Evolutionary conservation across 2,797 vertebrate genomes (phyloP), one percentile per base, ranked within the genome.

Genomic region (Perdix hodgsoniae): DNA sequence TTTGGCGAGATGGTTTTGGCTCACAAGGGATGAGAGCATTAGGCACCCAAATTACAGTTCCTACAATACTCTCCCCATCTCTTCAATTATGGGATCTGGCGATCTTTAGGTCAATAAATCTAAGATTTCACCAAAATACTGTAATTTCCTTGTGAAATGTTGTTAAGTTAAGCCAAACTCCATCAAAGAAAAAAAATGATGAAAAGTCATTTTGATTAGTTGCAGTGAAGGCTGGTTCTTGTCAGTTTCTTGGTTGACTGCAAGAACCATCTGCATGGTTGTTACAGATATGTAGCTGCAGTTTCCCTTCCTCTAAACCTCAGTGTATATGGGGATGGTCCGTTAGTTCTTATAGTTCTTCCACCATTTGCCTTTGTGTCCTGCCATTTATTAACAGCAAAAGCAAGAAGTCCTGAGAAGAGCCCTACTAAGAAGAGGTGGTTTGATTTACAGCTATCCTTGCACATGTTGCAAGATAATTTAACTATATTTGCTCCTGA

Each of bases 101-200:
- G 15, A 19, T 61, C 42, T 88, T 75, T 56, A 44, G 59, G 54
- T 83, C 63, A 57, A 52, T 52, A 33, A 37, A 50, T 42, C 59
- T 65, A 61, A 74, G 26, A 52, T 60, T 81, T 86, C 73, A 75
- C 45, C 59, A 83, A 92, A 66, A 61, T 18, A 63, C 13, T 54
- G 42, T 31, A 11, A 71, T 39, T 37, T 42, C 27, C 49, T 66
- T 54, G 22, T 47, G 42, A 90, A 90, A 76, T 49, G 24, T 19
- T 81, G 54, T 14, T 42, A 76, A 13, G 5, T 64, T 70, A 90
- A 82, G 66, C 17, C 65, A 84, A 96, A 77, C 6, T 67, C 56
- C 44, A 72, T 18, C 39, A 63, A 75, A 92, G 76, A 14, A 84
- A 29, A 29, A 18, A 31, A 52, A 14, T 7, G n/a, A 86, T 8